Evolutionary conservation across 2,888 invertebrate species (phyloP), one percentile per base, ranked within the genome.

Genomic region (Phaedon cochleariae): DNA sequence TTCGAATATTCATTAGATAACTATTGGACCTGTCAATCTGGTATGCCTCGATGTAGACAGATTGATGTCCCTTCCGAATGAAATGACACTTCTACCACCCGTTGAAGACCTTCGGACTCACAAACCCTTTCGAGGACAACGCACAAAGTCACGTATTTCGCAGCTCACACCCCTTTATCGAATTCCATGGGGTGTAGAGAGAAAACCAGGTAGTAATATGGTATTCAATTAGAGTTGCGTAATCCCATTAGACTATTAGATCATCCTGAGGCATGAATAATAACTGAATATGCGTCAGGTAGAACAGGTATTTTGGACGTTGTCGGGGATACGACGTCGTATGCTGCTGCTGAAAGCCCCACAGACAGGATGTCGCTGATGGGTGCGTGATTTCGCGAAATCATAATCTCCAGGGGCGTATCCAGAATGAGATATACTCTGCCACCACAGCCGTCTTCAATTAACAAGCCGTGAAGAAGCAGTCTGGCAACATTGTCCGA

Each of bases 201-300:
- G 34, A 12, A 7, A 34, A 12, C 34, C 34, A 15, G 26, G 5
- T 9, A 21, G 46, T 64, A 64, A 64, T 64, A 10, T 12, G 46
- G 64, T 48, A 64, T 64, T 64, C 64, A 64, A 64, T 64, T 64
- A 64, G 29, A 55, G 49, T 53, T 55, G 17, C 57, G 64, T 64
- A 64, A 64, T 64, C 55, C 60, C 64, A 60, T 64, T 64, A 64
- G 59, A 64, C 55, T 55, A 64, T 64, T 15, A 15, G 41, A 41
- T 41, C 41, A 41, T 41, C 41, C 41, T n/a, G n/a, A 3, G 41
- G 41, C 57, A 54, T 51, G 55, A 60, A 64, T 64, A 64, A 64
- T 64, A 59, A 64, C 64, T 60, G 51, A 60, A 51, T 60, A 59
- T 55, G 64, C 64, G 60, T 15, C 41, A 60, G 53, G 64, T 60